A percentile compares a stretch with the other conserved stretches of the same genome.
Evolutionary conservation across 2,888 invertebrate genomes (phyloP).

Genomic region (Cyclophora punctaria): DNA sequence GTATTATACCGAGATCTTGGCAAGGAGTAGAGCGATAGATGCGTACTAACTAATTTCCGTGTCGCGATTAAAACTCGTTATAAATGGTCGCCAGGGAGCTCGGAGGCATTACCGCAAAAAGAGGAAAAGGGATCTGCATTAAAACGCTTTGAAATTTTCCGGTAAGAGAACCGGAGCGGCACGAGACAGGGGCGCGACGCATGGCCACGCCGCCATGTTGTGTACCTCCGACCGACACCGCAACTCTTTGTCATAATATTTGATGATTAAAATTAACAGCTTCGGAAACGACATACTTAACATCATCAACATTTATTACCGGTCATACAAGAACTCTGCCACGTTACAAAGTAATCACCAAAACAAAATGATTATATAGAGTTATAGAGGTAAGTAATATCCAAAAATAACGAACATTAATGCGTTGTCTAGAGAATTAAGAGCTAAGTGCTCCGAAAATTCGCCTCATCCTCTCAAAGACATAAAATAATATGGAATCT

Average conservation of each 20-base stretch:
- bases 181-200: conserved; percentile 5
- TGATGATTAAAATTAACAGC: neutral
- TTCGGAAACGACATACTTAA: too few species aligned
- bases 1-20: conserved; percentile 37
- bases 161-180: conserved; percentile 17
- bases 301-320: too few species aligned
- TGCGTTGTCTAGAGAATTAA: too few species aligned
- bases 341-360: too few species aligned
- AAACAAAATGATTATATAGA: too few species aligned
- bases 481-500: too few species aligned
- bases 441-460: too few species aligned
- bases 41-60: conserved; percentile 53
- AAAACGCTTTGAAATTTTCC: conserved; percentile 42
- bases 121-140: conserved; percentile 40
- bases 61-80: conserved; percentile 57
- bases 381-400: too few species aligned
- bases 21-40: conserved; percentile 26
- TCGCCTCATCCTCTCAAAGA: too few species aligned
- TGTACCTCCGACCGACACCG: conserved; percentile 4
- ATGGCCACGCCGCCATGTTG: conserved; percentile 6
- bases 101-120: conserved; percentile 55
- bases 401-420: too few species aligned
- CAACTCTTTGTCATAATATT: conserved; percentile 5
- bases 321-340: too few species aligned
- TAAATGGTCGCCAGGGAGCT: conserved; percentile 44